Evolutionary conservation across 2,797 vertebrate species (phyloP).

Genomic region (Agapornis canus): DNA sequence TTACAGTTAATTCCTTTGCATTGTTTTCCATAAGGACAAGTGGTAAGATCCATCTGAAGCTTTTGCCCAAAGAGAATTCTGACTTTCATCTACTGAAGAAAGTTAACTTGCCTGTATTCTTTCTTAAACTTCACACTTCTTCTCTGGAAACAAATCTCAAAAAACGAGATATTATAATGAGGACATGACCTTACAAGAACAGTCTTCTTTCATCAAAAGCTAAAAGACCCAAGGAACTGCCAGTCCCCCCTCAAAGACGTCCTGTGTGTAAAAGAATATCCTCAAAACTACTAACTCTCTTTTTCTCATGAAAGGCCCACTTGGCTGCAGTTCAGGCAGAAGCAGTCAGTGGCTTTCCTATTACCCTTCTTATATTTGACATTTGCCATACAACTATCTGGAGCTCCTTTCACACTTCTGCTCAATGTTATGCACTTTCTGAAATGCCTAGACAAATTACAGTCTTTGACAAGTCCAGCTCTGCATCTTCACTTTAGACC

Average conservation of each 20-base stretch:
- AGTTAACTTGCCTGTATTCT: conserved; percentile 22
- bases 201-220: neutral
- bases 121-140: conserved; percentile 20
- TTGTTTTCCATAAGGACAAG: conserved; percentile 28
- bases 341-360: neutral
- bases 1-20: conserved; percentile 21
- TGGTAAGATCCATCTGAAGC: neutral
- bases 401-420: neutral
- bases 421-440: neutral
- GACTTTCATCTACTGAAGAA: conserved; percentile 39
- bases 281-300: neutral
- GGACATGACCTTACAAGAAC: conserved; percentile 18
- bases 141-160: conserved; percentile 29
- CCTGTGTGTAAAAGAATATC: neutral
- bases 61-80: conserved; percentile 28
- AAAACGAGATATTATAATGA: conserved; percentile 29
- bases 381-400: neutral
- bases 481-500: neutral
- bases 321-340: neutral
- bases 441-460: neutral
- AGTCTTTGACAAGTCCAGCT: neutral
- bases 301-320: neutral
- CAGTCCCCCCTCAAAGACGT: neutral
- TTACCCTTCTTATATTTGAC: neutral
- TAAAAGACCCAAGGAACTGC: conserved; percentile 4